Evolutionary conservation across 2,113 vertebrate genomes (phyloP), one percentile per base, ranked within the genome.

Genomic region (Passerina amoena): DNA sequence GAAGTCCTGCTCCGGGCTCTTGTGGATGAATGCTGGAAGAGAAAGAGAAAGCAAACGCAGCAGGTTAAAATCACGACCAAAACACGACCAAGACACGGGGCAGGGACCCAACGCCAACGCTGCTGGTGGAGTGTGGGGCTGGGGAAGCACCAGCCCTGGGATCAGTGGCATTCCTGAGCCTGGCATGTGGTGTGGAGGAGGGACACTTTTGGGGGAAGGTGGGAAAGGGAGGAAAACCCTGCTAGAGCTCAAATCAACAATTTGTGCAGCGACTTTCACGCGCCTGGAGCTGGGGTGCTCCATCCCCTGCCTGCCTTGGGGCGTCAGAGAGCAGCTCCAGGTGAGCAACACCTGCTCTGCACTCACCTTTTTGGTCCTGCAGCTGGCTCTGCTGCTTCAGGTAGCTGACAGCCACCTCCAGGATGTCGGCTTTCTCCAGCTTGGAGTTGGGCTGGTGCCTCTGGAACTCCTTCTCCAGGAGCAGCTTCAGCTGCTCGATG

Each of bases 401-500:
- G 92, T 98, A 98, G 78, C 92, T 92, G 65, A 98, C 97, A 0
- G 98, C 59, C 96, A 97, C 57, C 10, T 98, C 97, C 33, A 98
- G 81, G 81, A 98, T 94, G 81, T 98, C 98, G 0, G 98, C 98
- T 79, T 98, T 98, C 89, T 97, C 97, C 88, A 98, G 96, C 86
- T 98, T 97, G 57, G 97, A 97, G 40, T 95, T 96, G 53, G 97
- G 96, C 75, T 97, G 97, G 75, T 95, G 95, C 7, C 96, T 77
- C 63, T 97, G 96, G 40, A 98, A 96, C 50, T 98, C 96, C 38
- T 96, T 94, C 82, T 98, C 95, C 56, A 98, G 96, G 7, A 98
- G 92, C 45, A 86, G 24, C 42, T 98, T 99, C 31, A 99, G 97
- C 90, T 98, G 98, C 79, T 98, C 98, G 9, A 99, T 99, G 98